Conservation (phyloP, 2,888 invertebrate species). For the Chaitophorus viminalis region DNA sequence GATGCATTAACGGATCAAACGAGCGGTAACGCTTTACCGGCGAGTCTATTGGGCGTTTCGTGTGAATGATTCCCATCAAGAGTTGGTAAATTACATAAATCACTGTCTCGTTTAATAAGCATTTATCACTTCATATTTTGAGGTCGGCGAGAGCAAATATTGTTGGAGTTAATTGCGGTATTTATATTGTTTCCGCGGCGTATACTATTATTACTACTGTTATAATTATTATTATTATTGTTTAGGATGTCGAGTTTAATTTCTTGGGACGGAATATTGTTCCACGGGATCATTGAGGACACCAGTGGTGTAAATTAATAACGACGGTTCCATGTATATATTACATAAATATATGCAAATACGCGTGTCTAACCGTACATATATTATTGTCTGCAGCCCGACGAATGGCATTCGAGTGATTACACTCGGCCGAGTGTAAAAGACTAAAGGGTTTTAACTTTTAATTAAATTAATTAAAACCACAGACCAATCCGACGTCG, state of each 20-base stretch:
- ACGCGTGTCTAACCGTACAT: neutral
- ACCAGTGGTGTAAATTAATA: no score
- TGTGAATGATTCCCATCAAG: conserved; percentile 31
- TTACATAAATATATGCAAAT: neutral
- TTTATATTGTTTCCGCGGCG: neutral
- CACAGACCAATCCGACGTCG: neutral
- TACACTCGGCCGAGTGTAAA: neutral
- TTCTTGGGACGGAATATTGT: neutral
- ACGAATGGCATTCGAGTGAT: conserved; percentile 10
- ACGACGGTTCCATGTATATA: no score
- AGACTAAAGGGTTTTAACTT: neutral
- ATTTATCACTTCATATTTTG: conserved; percentile 36
- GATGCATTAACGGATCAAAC: neutral
- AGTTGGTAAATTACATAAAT: conserved; percentile 47
- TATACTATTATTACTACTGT: neutral
- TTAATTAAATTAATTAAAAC: conserved; percentile 26
- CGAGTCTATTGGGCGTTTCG: neutral
- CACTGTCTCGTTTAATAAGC: conserved; percentile 52
- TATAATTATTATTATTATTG: neutral
- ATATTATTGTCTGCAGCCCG: neutral
- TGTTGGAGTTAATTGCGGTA: conserved; percentile 35
- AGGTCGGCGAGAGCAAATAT: conserved; percentile 15
- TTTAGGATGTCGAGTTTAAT: neutral
- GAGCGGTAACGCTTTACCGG: neutral
- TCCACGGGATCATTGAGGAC: neutral